phyloP scores from a whole-genome alignment of 1,140 invertebrate species.

The Euwallacea similis region DNA sequence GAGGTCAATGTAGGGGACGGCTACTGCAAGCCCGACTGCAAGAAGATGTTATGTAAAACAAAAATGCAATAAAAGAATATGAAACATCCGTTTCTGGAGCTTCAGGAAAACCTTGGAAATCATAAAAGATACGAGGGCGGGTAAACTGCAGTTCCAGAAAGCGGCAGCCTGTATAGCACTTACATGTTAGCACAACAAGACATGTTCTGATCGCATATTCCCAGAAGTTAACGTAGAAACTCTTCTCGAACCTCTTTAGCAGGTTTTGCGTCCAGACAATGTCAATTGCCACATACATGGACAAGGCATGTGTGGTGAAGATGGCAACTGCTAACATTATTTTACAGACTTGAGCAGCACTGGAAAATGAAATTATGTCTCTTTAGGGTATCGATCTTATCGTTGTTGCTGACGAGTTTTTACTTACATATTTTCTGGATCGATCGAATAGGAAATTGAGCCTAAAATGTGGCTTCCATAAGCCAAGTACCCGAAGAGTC shows the following conservation, averaged over 20 bases:
- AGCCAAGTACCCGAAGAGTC: constrained; percentile 78
- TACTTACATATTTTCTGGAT: constrained; percentile 61
- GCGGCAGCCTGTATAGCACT: constrained; percentile 54
- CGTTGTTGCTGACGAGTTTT: neutral
- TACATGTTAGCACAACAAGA: constrained; percentile 77
- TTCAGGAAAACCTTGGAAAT: neutral
- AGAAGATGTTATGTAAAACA: constrained; percentile 15
- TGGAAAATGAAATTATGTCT: constrained; percentile 53
- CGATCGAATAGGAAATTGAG: constrained; percentile 72
- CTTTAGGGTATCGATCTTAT: constrained; percentile 43
- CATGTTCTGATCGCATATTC: constrained; percentile 70
- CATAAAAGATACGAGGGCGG: neutral
- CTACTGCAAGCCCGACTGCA: constrained; percentile 74
- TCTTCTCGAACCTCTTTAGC: constrained; percentile 51
- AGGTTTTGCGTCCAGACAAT: constrained; percentile 80
- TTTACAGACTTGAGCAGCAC: constrained; percentile 72
- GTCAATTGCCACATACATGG: constrained; percentile 86
- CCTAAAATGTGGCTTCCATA: constrained; percentile 67
- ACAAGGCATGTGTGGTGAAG: constrained; percentile 81
- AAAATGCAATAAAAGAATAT: neutral
- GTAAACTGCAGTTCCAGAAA: neutral
- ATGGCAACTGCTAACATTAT: constrained; percentile 78
- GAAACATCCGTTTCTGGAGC: no score
- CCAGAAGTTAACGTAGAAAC: constrained; percentile 56
- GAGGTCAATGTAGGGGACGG: constrained; percentile 80